Conservation (phyloP, 2,888 invertebrate species). For the Diogma glabrata region DNA sequence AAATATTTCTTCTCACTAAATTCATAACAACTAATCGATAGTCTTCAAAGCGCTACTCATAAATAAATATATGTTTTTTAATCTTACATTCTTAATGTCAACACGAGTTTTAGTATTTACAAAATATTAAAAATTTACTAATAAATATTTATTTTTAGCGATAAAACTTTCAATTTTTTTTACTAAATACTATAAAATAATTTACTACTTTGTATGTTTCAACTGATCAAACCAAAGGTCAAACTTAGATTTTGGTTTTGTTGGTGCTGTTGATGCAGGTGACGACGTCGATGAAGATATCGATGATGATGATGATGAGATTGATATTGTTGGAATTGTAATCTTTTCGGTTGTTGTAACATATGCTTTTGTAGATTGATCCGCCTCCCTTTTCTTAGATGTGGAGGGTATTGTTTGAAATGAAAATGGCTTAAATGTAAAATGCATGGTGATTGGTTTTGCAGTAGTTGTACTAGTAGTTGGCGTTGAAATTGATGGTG, state of each 20-base stretch:
- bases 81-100: no score
- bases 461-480: background rate
- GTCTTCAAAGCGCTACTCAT: no score
- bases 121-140: no score
- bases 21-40: no score
- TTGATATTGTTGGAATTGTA: conserved; percentile 7
- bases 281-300: conserved; percentile 1
- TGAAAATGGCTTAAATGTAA: conserved; percentile 2
- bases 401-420: background rate
- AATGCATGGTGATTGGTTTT: background rate
- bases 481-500: background rate
- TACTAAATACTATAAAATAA: no score
- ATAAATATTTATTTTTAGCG: no score
- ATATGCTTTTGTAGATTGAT: background rate
- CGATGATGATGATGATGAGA: conserved; percentile 6
- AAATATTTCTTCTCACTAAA: no score
- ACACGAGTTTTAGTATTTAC: no score
- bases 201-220: no score
- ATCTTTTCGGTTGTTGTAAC: conserved; percentile 1
- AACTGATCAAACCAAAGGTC: conserved; percentile 8
- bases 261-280: background rate
- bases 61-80: no score
- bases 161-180: no score
- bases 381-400: no score
- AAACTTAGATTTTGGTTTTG: conserved; percentile 7